Evolutionary conservation across 2,888 invertebrate species (phyloP), one percentile per base, ranked within the genome.

Genomic region (Brassicogethes aeneus): DNA sequence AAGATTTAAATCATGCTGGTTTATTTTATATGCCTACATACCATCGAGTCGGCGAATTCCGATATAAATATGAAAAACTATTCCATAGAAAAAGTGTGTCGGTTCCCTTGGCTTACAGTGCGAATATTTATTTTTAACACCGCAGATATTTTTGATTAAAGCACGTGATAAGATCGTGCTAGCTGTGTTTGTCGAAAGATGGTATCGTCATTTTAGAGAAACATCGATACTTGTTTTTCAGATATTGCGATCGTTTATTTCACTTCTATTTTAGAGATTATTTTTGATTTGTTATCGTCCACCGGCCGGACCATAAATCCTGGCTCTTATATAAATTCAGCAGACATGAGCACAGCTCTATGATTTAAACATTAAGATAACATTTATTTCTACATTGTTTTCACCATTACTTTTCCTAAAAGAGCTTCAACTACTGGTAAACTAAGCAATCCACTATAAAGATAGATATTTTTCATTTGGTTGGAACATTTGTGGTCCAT

Each of bases 211-310:
- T 39, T 42, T 40, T 30, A 40, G 42, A 33, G 40, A 45, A 48
- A 42, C 43, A 43, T 43, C 46, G 36, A 44, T 46, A 46, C 43
- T 40, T 39, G 46, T 46, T 45, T 42, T 10, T 40, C 37, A 42
- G 43, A 48, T 44, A 43, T 46, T 46, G 42, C 44, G 33, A 38
- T 44, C 44, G 48, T 48, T 46, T 45, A 43, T 48, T 47, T 42
- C 43, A 36, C 40, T 44, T 37, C 42, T 47, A 47, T 47, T 47
- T 42, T 40, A 23, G 23, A 23, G 23, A 23, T 23, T 23, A 23
- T 23, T 23, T n/a, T 23, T 23, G 23, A 23, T 23, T 23, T 23
- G 23, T 23, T 23, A 23, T 23, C 23, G 23, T 23, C 23, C 10
- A 23, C 5, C n/a, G n/a, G 5, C 23, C 5, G 23, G 23, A 7